Evolutionary conservation across 1,140 invertebrate genomes (phyloP).

Genomic region (Drosophila asahinai): DNA sequence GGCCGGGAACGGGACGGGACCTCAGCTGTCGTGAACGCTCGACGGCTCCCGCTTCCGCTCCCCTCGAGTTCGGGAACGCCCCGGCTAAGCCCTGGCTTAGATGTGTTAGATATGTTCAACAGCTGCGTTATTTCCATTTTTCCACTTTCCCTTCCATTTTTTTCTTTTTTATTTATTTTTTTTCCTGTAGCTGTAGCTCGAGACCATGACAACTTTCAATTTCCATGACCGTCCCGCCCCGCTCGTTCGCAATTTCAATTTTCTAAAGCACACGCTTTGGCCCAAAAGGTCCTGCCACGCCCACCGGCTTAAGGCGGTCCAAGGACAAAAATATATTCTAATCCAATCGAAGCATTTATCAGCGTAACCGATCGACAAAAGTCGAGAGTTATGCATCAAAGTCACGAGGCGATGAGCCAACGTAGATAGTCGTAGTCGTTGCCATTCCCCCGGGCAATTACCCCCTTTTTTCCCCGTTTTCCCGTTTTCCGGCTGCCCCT

Average conservation of each 20-base stretch:
- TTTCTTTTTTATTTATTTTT: slow-evolving; percentile 1
- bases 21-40: slow-evolving; percentile 62
- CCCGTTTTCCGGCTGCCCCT: slow-evolving; percentile 8
- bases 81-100: slow-evolving; percentile 72
- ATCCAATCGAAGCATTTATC: slow-evolving; percentile 80
- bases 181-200: slow-evolving; percentile 12
- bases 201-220: slow-evolving; percentile 78
- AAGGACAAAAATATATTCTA: slow-evolving; percentile 59
- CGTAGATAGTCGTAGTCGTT: slow-evolving; percentile 62
- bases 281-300: slow-evolving; percentile 54
- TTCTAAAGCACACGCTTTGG: slow-evolving; percentile 47
- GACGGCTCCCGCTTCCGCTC: slow-evolving; percentile 4
- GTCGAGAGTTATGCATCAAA: slow-evolving; percentile 81
- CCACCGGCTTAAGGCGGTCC: slow-evolving; percentile 60
- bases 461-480: slow-evolving; percentile 39
- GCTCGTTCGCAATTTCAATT: slow-evolving; percentile 69
- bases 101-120: slow-evolving; percentile 82
- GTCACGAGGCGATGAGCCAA: slow-evolving; percentile 64
- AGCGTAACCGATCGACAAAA: slow-evolving; percentile 76
- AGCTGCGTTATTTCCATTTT: slow-evolving; percentile 75
- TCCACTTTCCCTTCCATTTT: slow-evolving; percentile 19
- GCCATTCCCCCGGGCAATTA: slow-evolving; percentile 52
- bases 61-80: slow-evolving; percentile 33
- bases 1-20: slow-evolving; percentile 42
- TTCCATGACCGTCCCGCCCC: slow-evolving; percentile 48